Conservation (phyloP, 2,888 invertebrate genomes). For the Trachelus stipa region DNA sequence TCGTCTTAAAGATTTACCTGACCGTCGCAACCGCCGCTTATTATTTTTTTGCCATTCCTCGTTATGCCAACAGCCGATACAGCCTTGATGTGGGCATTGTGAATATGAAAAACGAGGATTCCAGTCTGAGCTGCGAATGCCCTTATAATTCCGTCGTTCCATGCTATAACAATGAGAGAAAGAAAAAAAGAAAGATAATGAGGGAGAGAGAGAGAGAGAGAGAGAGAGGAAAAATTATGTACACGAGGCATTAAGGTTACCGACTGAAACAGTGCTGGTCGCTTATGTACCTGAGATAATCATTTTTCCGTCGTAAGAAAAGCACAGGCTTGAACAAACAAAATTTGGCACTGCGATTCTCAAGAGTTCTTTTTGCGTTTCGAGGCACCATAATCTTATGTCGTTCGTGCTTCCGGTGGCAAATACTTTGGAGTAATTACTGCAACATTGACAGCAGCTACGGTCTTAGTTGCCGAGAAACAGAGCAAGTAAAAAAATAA, state of each 20-base stretch:
- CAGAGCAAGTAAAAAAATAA: slow-evolving; percentile 11
- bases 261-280: too few species aligned
- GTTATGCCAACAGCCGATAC: slow-evolving; percentile 86
- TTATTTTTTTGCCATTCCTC: slow-evolving; percentile 76
- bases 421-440: slow-evolving; percentile 85
- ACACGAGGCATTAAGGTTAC: too few species aligned
- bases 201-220: neutral
- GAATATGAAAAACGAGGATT: slow-evolving; percentile 82
- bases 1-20: slow-evolving; percentile 70
- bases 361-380: slow-evolving; percentile 81
- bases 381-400: slow-evolving; percentile 87
- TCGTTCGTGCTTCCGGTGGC: slow-evolving; percentile 88
- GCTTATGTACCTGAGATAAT: slow-evolving; percentile 76
- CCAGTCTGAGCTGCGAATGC: slow-evolving; percentile 88
- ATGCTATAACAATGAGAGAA: slow-evolving; percentile 66
- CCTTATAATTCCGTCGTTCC: slow-evolving; percentile 87
- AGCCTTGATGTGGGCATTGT: slow-evolving; percentile 91
- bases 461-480: slow-evolving; percentile 4
- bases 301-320: slow-evolving; percentile 82
- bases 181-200: neutral
- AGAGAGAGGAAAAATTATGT: neutral
- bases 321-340: slow-evolving; percentile 81
- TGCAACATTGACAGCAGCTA: slow-evolving; percentile 57
- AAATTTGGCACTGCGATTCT: slow-evolving; percentile 90
- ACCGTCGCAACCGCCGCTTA: slow-evolving; percentile 94